These are phyloP conservation scores for Abrostola tripartita DNA, from an alignment of 2,888 invertebrate genomes.

Conservation along the genomic window DNA sequence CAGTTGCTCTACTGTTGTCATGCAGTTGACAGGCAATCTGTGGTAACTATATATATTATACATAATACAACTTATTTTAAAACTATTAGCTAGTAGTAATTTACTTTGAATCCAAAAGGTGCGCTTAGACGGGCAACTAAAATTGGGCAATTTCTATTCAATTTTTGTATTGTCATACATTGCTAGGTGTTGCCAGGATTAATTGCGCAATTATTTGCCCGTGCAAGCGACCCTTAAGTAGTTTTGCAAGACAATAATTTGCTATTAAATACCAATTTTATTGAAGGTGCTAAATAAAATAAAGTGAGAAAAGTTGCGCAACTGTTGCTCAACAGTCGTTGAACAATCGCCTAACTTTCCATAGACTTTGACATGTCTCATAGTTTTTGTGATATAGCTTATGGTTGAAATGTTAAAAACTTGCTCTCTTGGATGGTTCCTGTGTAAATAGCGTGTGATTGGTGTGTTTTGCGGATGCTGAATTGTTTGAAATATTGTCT, in stretches of 20 bases:
- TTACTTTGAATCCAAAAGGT: too few species aligned
- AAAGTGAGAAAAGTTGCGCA: conserved; percentile 10
- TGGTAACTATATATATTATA: too few species aligned
- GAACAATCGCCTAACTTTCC: conserved; percentile 12
- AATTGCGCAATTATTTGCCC: too few species aligned
- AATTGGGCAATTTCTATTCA: too few species aligned
- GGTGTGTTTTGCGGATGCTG: conserved; percentile 9
- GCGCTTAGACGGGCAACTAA: too few species aligned
- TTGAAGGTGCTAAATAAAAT: background rate
- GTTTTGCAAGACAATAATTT: too few species aligned
- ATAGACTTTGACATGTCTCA: conserved; percentile 39
- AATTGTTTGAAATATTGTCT: background rate
- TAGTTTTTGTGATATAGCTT: conserved; percentile 53
- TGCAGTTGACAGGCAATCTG: background rate
- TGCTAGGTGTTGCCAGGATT: too few species aligned
- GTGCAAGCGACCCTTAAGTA: background rate
- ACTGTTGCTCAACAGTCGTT: conserved; percentile 4
- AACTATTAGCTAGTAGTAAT: too few species aligned
- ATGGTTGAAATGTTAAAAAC: conserved; percentile 28
- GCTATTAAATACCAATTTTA: too few species aligned
- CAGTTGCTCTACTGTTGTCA: background rate
- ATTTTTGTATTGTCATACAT: too few species aligned
- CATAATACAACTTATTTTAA: too few species aligned
- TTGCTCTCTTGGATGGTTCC: conserved; percentile 54
- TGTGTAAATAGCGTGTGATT: conserved; percentile 45